Evolutionary conservation across 2,888 invertebrate species (phyloP), one percentile per base, ranked within the genome.

Genomic region (Drosophila leonis): DNA sequence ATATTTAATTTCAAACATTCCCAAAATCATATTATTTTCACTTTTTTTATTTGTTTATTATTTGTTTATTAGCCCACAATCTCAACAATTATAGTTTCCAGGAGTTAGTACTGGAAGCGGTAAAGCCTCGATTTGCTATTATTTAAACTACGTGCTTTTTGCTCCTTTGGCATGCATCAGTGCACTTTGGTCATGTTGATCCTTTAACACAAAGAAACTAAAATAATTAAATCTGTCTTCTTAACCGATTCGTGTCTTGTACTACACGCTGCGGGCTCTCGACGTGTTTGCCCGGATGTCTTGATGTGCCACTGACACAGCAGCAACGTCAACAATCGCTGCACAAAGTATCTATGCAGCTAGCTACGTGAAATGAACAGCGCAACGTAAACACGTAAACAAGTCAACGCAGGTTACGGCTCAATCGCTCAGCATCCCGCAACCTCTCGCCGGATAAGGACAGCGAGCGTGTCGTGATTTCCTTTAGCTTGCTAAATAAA

Each of bases 391-490:
- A 78, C 81, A 82, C 75, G 88, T 85, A 85, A 85, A 85, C 85
- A 88, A 88, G 85, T 88, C 88, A 85, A 72, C 70, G 60, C 75
- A 72, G 83, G 80, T 85, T 88, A 81, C 72, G 72, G 72, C 85
- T 85, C 85, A 85, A 85, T 85, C 82, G 77, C 81, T 82, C 85
- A 85, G 73, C 52, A 52, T 52, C 35, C 49, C 61, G 39, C 24
- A 57, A n/a, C n/a, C 15, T 31, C 29, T 33, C 61, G 51, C 51
- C 33, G 51, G 52, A 71, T 54, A 39, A 20, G 49, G 63, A 75
- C 48, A 64, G 74, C 46, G 37, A 73, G 67, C 68, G 24, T 65
- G 69, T 72, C 64, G 67, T 74, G 85, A 75, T 65, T 81, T 72
- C 69, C 56, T 65, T 70, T 56, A 66, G 71, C 73, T 69, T 63